phyloP scores from a whole-genome alignment of 2,797 vertebrate species.

The Enteromius paludinosus region DNA sequence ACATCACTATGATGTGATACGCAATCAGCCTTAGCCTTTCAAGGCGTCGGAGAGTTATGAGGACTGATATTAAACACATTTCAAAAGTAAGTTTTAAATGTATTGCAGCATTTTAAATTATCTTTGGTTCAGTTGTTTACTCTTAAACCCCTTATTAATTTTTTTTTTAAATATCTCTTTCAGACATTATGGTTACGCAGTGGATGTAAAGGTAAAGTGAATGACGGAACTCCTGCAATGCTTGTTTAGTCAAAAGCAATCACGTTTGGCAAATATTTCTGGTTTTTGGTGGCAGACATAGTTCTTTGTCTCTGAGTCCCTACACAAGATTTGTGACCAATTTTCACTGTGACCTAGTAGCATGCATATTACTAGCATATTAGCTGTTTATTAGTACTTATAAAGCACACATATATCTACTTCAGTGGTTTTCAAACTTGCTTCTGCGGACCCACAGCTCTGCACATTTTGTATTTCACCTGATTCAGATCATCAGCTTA shows the following conservation, averaged over 20 bases:
- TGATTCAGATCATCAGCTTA: too few relatives aligned
- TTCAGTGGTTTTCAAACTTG: too few relatives aligned
- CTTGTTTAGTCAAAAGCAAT: not conserved
- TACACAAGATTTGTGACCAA: too few relatives aligned
- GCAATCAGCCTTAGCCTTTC: not conserved
- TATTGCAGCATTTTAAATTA: not conserved
- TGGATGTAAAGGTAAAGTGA: not conserved
- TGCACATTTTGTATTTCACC: too few relatives aligned
- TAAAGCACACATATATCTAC: too few relatives aligned
- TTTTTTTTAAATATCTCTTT: not conserved
- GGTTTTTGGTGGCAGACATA: too few relatives aligned
- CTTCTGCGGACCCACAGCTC: too few relatives aligned
- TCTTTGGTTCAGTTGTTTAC: not conserved
- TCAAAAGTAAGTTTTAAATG: not conserved
- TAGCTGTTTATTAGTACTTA: too few relatives aligned
- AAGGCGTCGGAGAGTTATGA: not conserved
- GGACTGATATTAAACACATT: not conserved
- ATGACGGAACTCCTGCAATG: not conserved
- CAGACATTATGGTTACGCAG: not conserved
- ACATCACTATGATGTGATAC: not conserved
- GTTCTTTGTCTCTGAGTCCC: too few relatives aligned
- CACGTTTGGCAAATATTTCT: not conserved
- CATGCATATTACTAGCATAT: too few relatives aligned
- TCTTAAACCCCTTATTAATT: not conserved
- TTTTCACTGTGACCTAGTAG: too few relatives aligned